phyloP scores from a whole-genome alignment of 1,140 invertebrate species.

The Cydia fagiglandana region DNA sequence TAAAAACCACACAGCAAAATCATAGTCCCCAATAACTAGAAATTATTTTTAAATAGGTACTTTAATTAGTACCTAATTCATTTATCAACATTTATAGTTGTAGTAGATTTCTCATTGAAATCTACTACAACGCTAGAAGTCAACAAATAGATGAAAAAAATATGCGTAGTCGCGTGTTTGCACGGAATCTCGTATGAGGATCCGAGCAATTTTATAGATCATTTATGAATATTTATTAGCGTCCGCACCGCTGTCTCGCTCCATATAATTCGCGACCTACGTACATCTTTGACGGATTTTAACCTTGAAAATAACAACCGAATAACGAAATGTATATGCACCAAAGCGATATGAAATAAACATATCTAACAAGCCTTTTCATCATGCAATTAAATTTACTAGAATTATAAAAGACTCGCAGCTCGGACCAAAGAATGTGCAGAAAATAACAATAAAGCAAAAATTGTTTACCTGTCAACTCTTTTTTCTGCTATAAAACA shows the following conservation, averaged over 20 bases:
- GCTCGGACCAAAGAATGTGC: conserved; percentile 5
- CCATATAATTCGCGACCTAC: conserved; percentile 60
- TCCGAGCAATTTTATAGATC: conserved; percentile 38
- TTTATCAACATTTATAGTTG: too few relatives aligned
- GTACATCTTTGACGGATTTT: conserved; percentile 49
- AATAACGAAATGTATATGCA: conserved; percentile 35
- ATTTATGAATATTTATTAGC: conserved; percentile 52
- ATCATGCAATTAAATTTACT: too few relatives aligned
- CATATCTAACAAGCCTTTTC: background rate
- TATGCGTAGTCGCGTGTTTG: background rate
- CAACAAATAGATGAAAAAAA: background rate
- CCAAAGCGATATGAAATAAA: conserved; percentile 28
- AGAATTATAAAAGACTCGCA: background rate
- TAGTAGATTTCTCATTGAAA: too few relatives aligned
- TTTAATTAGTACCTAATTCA: background rate
- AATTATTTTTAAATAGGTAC: background rate
- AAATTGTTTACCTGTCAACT: conserved; percentile 76
- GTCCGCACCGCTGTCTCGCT: conserved; percentile 54
- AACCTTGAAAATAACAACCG: conserved; percentile 65
- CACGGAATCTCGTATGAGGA: conserved; percentile 17
- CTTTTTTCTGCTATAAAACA: conserved; percentile 72
- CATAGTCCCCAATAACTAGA: background rate
- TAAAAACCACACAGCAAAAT: background rate
- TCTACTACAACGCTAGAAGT: background rate
- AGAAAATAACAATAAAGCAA: conserved; percentile 45